Base-by-base conservation (phyloP, 1,140 invertebrate genomes). In the Drosophila pallidifrons region DNA sequence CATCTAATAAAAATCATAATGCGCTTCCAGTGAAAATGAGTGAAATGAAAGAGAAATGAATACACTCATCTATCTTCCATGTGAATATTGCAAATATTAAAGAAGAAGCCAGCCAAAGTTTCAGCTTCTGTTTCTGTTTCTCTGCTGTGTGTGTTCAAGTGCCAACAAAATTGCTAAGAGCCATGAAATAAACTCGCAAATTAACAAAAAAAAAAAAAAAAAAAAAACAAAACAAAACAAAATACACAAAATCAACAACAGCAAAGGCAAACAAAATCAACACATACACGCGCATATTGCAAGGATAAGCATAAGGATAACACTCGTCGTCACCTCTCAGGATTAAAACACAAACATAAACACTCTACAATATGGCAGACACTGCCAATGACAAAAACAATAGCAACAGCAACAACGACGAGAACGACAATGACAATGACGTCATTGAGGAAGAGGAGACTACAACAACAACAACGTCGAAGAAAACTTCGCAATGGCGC, bases 401-500 rank as follows among this genome's bases (percentile, higher is more conserved):
- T 45, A 49, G 35, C 60, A 35, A 85, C 41, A 63, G 46, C 16
- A 59, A 28, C 30, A 8, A 60, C 41, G 30, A 66, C 13, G 20
- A 25, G 20, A 25, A 55, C 32, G 38, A 65, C 16, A 45, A 69
- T 49, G 68, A 66, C 51, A 82, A 77, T 69, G 89, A 88, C 64
- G 77, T 91, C 72, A 79, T 75, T 28, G 83, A 81, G 49, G 73
- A 80, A 46, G 77, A 91, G 54, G 81, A 82, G 47, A 79, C 78
- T 35, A 86, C 82, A 45, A 90, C 81, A 20, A 79, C 79, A 45
- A 90, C 79, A 41, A 90, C 82, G 16, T 76, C 80, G 51, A 86
- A 82, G 72, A 87, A 82, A 73, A 90, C 86, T 73, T 91, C 91
- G 58, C 77, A 91, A 74, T 92, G 91, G 91, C 87, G 72, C 60